Evolutionary conservation across 2,797 vertebrate species (phyloP).

Genomic region (Gallinago stenura): DNA sequence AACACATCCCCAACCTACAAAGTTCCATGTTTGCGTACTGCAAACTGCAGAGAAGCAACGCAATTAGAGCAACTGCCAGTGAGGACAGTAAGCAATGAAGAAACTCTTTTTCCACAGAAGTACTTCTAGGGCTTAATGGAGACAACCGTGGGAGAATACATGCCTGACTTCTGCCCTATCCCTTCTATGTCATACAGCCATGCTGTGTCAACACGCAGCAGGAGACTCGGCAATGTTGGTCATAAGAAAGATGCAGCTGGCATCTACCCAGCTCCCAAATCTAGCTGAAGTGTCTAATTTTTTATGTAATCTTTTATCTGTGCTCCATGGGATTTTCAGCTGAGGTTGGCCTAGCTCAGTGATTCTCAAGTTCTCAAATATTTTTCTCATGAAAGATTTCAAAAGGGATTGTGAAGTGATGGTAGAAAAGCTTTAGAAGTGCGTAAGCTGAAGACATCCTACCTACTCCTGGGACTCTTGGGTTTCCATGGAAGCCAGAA

Average conservation of each 20-base stretch:
- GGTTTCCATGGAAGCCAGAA: conserved; percentile 9
- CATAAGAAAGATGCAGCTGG: background rate
- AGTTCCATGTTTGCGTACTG: background rate
- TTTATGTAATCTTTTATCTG: background rate
- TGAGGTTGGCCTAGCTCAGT: background rate
- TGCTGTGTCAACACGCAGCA: rapidly evolving
- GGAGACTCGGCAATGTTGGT: background rate
- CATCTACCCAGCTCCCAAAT: background rate
- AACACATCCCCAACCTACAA: background rate
- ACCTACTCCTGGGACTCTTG: conserved; percentile 1
- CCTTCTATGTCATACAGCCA: background rate
- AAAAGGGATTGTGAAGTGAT: conserved; percentile 8
- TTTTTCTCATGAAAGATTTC: conserved; percentile 28
- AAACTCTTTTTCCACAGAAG: background rate
- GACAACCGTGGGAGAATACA: background rate
- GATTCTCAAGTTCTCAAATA: background rate
- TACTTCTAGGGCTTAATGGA: background rate
- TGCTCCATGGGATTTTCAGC: background rate
- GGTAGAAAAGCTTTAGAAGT: conserved; percentile 28
- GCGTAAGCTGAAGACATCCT: background rate
- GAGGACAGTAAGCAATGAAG: background rate
- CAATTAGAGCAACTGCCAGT: background rate
- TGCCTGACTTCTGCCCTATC: background rate
- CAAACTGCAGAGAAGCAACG: background rate
- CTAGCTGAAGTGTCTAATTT: background rate